Evolutionary conservation across 2,888 invertebrate genomes (phyloP), one percentile per base, ranked within the genome.

Genomic region (Galeopsomyia nigrocyanea): DNA sequence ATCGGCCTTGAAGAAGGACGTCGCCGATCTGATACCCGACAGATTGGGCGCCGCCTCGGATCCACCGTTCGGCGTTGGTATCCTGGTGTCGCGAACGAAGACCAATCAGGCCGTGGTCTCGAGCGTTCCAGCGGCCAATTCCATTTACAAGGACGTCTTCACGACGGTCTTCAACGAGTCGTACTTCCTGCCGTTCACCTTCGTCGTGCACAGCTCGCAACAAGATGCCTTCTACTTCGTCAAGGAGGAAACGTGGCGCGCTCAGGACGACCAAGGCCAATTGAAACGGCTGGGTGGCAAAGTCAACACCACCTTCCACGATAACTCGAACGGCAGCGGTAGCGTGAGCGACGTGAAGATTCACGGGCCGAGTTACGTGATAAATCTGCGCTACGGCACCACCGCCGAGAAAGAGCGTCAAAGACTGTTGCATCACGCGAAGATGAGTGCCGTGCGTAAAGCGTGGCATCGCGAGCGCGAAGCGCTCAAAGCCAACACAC

Each of bases 391-490:
- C n/a, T 98, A 98, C 83, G 98, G 98, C 56, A 96, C 97, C 17
- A 95, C 93, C 3, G 91, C 95, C 13, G 95, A 95, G 78, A 93
- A 96, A 79, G 98, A 98, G 86, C 92, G 94, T 79, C 94, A 95
- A 83, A 89, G 97, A 51, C 89, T 98, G 71, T 88, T 98, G 83
- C 95, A 95, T 82, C 97, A 98, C 86, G 97, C 97, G 61, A 95
- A 95, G 82, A 88, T 93, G 9, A 91, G 93, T 31, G 97, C 97
- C 0, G 91, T 96, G 60, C 90, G 95, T 53, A 96, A 96, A 85
- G 96, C 98, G 56, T 98, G 98, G 98, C 94, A 94, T 81, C 90
- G 95, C 72, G 97, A 98, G 86, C 93, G 94, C 75, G 96, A 97
- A 82, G 91, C 94, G 3, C 87, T 95, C 55, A 92, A 94, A 75